Base-by-base conservation (phyloP, 2,888 invertebrate species). In the Melinaea menophilus region DNA sequence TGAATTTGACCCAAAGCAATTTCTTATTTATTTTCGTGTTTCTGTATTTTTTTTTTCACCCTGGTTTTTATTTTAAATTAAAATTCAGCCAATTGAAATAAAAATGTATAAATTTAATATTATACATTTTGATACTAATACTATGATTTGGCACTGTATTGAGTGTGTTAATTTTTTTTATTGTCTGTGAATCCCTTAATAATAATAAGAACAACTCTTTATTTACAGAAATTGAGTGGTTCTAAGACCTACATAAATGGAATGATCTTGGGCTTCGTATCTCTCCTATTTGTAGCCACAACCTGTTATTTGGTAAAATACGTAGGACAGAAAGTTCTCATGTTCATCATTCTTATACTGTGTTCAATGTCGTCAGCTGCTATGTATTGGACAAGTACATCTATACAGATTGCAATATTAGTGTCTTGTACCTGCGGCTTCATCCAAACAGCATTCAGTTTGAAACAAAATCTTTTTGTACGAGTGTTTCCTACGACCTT, bases 401-500 rank as follows among this genome's bases (percentile, higher is more conserved):
- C 81, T 1, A 68, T 82, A 48, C 74, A 76, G 46, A 81, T 81
- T 4, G 82, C 80, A 0, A 55, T 81, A 31, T 60, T 83, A 51
- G 71, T 84, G 56, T 80, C 82, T 0, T 72, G 73, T 0, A 78
- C 79, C 0, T 79, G 79, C 62, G 79, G 78, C 0, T 73, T 83
- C 11, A 75, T 80, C 73, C 82, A 81, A 62, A 74, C 80, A 0
- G 72, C 78, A 7, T 47, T 79, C 35, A 76, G 79, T 66, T 64
- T 84, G 12, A 76, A 80, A 31, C 76, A 79, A 45, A 81, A 76
- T 66, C 69, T 83, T 13, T 62, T 79, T n/a, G 74, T 81, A 0
- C 70, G 84, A 63, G 79, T 78, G 0, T 82, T 84, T 59, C 84
- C 84, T 2, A 84, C 84, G 0, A 78, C 79, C 45, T 72, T 81